Conservation (phyloP, 1,140 invertebrate species). For the Drosophila arawakana region DNA sequence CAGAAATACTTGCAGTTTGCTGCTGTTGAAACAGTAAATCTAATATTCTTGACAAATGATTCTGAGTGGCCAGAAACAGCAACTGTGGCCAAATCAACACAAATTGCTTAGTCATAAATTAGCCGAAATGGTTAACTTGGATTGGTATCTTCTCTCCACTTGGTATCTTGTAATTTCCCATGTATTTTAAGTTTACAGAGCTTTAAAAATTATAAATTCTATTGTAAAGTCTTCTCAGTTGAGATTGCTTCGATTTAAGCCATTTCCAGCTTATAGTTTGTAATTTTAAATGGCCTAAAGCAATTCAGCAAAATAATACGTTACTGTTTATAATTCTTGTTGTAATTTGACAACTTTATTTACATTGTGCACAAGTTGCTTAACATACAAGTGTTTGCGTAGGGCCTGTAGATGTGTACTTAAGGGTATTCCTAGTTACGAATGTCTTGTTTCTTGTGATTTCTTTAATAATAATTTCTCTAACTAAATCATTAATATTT, state of each 20-base stretch:
- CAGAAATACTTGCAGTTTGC: neutral
- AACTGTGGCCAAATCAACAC: neutral
- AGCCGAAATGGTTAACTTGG: neutral
- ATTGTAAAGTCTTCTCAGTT: no score
- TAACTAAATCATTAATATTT: no score
- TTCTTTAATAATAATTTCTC: no score
- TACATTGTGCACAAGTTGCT: no score
- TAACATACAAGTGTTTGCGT: no score
- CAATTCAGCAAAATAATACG: neutral
- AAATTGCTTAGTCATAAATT: constrained; percentile 13
- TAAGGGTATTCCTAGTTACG: no score
- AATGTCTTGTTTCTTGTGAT: no score
- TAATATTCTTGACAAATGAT: constrained; percentile 30
- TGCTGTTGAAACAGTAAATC: constrained; percentile 13
- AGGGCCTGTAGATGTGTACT: no score
- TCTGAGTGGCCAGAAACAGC: neutral
- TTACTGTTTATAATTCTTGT: neutral
- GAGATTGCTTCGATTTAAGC: no score
- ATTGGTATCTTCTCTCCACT: no score
- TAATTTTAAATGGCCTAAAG: neutral
- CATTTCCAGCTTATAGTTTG: no score
- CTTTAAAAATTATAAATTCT: neutral
- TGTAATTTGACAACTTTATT: neutral
- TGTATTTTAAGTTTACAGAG: neutral
- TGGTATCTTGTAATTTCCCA: neutral